phyloP scores from a whole-genome alignment of 2,113 vertebrate genomes.

The Cryptotis parvus region DNA sequence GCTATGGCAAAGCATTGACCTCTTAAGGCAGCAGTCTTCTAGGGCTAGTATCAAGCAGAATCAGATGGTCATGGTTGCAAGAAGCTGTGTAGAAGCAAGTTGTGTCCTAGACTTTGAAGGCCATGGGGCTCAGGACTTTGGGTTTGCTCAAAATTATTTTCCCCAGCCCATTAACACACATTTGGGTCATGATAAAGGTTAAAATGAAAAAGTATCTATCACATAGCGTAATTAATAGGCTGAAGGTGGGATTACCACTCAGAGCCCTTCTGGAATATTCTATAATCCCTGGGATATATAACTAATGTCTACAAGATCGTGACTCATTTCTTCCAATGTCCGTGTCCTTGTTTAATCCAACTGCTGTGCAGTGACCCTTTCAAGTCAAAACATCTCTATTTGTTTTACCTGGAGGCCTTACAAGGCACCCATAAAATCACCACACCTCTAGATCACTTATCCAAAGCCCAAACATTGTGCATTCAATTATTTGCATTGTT shows the following conservation, averaged over 20 bases:
- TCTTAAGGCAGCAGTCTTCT: not conserved
- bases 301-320: not conserved
- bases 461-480: not conserved
- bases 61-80: not conserved
- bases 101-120: not conserved
- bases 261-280: not conserved
- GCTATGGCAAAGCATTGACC: not conserved
- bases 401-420: not conserved
- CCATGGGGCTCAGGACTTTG: not conserved
- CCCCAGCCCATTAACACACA: not conserved
- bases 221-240: not conserved
- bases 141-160: not conserved
- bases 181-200: not conserved
- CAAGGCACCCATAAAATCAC: rapidly evolving
- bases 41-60: not conserved
- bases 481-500: not conserved
- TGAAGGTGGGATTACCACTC: not conserved
- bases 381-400: not conserved
- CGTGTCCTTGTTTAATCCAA: not conserved
- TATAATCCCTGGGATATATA: not conserved
- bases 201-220: not conserved
- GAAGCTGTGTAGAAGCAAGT: not conserved
- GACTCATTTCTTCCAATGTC: not conserved
- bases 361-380: not conserved
- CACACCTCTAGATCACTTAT: not conserved